Conservation (phyloP, 2,888 invertebrate species). For the Dioctria linearis region DNA sequence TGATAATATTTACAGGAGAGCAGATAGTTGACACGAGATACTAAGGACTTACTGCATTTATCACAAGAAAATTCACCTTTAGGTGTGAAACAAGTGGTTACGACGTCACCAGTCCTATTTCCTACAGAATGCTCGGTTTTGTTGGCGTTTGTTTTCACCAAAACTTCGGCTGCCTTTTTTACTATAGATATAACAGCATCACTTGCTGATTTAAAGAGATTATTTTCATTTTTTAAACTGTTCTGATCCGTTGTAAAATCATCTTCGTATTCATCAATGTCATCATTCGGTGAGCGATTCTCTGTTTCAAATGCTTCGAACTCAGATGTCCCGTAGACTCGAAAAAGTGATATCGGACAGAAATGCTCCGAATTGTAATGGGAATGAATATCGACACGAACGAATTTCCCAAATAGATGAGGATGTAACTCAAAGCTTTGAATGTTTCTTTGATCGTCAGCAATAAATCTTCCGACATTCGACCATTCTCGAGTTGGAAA, state of each 20-base stretch:
- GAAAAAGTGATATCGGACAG: constrained; percentile 96
- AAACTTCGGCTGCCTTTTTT: constrained; percentile 90
- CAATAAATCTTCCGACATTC: constrained; percentile 87
- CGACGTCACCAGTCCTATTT: constrained; percentile 59
- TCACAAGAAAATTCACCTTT: constrained; percentile 82
- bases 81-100: constrained; percentile 78
- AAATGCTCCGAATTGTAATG: constrained; percentile 98
- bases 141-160: constrained; percentile 81
- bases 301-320: constrained; percentile 91
- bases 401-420: constrained; percentile 89
- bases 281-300: constrained; percentile 78
- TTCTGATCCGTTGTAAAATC: constrained; percentile 73
- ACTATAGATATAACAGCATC: constrained; percentile 94
- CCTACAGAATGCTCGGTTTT: constrained; percentile 71
- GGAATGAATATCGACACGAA: constrained; percentile 91
- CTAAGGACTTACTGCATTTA: constrained; percentile 81
- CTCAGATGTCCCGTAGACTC: constrained; percentile 94
- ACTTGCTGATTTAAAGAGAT: constrained; percentile 88
- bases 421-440: constrained; percentile 89
- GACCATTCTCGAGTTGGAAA: constrained; percentile 95
- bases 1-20: constrained; percentile 80
- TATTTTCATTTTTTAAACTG: constrained; percentile 73
- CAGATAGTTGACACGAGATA: constrained; percentile 80
- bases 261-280: constrained; percentile 80
- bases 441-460: constrained; percentile 87